Evolutionary conservation across 2,113 vertebrate species (phyloP).

Genomic region (Porphyrio hochstetteri): DNA sequence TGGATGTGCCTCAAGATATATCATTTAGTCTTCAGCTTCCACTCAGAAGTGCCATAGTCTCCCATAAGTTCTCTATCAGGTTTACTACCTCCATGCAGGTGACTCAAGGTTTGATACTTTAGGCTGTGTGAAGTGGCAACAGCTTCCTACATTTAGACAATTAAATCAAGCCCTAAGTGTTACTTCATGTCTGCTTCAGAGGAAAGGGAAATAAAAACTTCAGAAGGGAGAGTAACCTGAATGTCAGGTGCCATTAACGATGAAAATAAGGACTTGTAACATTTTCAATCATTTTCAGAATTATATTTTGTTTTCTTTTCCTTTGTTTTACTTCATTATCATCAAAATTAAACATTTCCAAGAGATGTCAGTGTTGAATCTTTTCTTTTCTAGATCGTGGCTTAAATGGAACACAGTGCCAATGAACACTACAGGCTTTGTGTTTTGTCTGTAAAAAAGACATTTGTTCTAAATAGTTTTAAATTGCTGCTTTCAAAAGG

Average conservation of each 20-base stretch:
- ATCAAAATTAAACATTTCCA: not conserved
- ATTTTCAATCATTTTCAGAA: not conserved
- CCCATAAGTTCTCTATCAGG: not conserved
- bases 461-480: not conserved
- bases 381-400: not conserved
- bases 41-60: not conserved
- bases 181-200: not conserved
- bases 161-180: not conserved
- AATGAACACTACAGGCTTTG: not conserved
- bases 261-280: not conserved
- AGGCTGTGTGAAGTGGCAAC: not conserved
- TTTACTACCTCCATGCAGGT: not conserved
- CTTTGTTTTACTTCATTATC: not conserved
- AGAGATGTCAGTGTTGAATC: not conserved
- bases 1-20: not conserved
- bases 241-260: not conserved
- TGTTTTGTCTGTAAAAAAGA: not conserved
- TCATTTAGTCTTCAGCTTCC: not conserved
- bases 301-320: not conserved
- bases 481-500: not conserved
- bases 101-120: not conserved
- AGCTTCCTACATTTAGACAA: not conserved
- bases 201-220: not conserved
- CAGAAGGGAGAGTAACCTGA: not conserved
- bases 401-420: not conserved